Evolutionary conservation across 1,140 invertebrate genomes (phyloP).

Genomic region (Hesperophylax magnus): DNA sequence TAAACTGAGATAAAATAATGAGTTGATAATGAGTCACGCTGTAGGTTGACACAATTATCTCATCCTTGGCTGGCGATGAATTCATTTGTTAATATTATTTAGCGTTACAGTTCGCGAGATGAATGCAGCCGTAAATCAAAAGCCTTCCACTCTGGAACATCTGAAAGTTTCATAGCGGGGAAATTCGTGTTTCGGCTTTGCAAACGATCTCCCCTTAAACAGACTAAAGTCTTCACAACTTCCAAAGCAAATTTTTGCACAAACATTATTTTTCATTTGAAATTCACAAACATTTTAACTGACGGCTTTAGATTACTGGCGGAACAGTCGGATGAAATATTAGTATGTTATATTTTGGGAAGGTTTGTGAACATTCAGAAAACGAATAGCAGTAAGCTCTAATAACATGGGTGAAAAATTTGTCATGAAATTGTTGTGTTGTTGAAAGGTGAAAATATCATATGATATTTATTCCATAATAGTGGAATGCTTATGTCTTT

Average conservation of each 20-base stretch:
- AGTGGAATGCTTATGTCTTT: too few relatives aligned
- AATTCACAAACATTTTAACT: background rate
- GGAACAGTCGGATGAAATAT: background rate
- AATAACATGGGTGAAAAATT: too few relatives aligned
- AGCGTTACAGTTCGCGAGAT: background rate
- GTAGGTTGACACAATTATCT: background rate
- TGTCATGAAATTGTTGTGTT: too few relatives aligned
- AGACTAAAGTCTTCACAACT: constrained; percentile 6
- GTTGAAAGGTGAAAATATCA: too few relatives aligned
- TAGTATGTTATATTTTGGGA: background rate
- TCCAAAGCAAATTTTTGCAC: background rate
- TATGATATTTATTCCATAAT: too few relatives aligned
- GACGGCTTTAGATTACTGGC: background rate
- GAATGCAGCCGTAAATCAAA: constrained; percentile 35
- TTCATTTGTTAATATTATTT: constrained; percentile 31
- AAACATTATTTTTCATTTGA: constrained; percentile 18
- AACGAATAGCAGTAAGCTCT: background rate
- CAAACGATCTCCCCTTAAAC: constrained; percentile 12
- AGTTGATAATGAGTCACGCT: too few relatives aligned
- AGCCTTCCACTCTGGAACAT: constrained; percentile 18
- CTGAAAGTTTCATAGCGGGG: constrained; percentile 25
- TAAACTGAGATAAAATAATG: too few relatives aligned
- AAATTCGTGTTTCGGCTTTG: constrained; percentile 3
- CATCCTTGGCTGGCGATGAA: constrained; percentile 31
- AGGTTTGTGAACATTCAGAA: background rate